Percentiles rank a stretch among this genome's conserved stretches.
These are phyloP conservation scores for Pristionchus exspectatus DNA, from an alignment of 2,888 invertebrate species.

Conservation along the genomic window DNA sequence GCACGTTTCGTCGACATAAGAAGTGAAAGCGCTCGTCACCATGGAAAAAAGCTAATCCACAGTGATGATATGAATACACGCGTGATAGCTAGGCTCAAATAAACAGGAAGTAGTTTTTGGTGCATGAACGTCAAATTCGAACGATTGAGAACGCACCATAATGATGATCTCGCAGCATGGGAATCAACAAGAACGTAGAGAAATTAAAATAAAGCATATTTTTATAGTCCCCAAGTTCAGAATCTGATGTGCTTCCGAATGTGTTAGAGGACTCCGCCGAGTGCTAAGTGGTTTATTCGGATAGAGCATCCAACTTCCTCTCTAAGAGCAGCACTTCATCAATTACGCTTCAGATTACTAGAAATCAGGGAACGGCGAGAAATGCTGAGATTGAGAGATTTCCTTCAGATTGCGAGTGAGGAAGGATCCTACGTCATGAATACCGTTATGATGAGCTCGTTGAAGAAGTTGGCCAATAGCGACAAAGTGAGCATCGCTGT, in stretches of 20 bases:
- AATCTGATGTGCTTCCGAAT: not conserved
- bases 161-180: too few species aligned
- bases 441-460: conserved; percentile 7
- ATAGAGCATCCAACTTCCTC: not conserved
- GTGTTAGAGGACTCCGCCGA: not conserved
- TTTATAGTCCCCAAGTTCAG: not conserved
- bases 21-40: not conserved
- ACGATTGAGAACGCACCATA: too few species aligned
- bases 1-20: not conserved
- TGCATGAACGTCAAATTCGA: not conserved
- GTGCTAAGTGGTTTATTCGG: not conserved
- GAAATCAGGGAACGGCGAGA: not conserved
- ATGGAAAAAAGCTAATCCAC: not conserved
- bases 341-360: not conserved
- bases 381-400: conserved; percentile 18
- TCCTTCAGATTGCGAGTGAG: conserved; percentile 46
- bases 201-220: too few species aligned
- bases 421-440: conserved; percentile 50
- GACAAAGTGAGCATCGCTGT: conserved; percentile 40
- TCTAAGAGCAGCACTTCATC: conserved; percentile 5
- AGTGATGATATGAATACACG: not conserved
- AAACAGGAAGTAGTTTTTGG: not conserved
- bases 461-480: not conserved
- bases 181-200: too few species aligned
- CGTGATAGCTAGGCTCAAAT: not conserved